phyloP scores from a whole-genome alignment of 2,888 invertebrate genomes.

The Eugnorisma glareosa region DNA sequence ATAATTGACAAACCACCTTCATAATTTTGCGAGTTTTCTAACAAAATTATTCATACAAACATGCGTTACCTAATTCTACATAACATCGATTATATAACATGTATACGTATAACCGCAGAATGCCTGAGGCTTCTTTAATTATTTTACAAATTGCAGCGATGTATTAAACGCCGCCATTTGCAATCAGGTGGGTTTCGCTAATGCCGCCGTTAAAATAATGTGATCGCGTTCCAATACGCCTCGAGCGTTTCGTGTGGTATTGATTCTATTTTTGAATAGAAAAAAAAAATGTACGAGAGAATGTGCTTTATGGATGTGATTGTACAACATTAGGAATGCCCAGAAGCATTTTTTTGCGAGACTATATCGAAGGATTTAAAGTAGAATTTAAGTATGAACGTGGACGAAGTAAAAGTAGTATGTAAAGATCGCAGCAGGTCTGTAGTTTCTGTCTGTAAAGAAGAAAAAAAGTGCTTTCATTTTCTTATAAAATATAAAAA shows the following conservation, averaged over 20 bases:
- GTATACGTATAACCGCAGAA: constrained; percentile 35
- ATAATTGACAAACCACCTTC: constrained; percentile 1
- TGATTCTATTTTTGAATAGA: constrained; percentile 34
- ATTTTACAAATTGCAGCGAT: constrained; percentile 61
- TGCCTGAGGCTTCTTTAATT: constrained; percentile 62
- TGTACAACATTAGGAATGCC: not conserved
- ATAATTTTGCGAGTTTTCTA: constrained; percentile 32
- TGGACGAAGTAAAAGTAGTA: not conserved
- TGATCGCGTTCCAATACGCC: constrained; percentile 52
- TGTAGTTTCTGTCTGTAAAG: not conserved
- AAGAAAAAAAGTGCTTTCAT: not conserved
- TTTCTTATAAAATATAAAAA: too few relatives aligned
- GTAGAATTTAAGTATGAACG: not conserved
- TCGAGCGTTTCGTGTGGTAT: constrained; percentile 32
- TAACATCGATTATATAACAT: constrained; percentile 52
- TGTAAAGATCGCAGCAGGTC: not conserved
- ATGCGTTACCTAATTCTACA: constrained; percentile 55
- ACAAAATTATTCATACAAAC: constrained; percentile 43
- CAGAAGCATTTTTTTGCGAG: not conserved
- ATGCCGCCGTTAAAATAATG: constrained; percentile 58
- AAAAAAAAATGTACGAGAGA: not conserved
- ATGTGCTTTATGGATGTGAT: constrained; percentile 27
- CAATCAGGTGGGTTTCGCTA: constrained; percentile 50
- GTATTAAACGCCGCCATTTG: constrained; percentile 51
- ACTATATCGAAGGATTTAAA: not conserved